Percentiles rank a stretch among this genome's conserved stretches.
Evolutionary conservation across 2,797 vertebrate species (phyloP).

Genomic region (Cyclura pinguis): DNA sequence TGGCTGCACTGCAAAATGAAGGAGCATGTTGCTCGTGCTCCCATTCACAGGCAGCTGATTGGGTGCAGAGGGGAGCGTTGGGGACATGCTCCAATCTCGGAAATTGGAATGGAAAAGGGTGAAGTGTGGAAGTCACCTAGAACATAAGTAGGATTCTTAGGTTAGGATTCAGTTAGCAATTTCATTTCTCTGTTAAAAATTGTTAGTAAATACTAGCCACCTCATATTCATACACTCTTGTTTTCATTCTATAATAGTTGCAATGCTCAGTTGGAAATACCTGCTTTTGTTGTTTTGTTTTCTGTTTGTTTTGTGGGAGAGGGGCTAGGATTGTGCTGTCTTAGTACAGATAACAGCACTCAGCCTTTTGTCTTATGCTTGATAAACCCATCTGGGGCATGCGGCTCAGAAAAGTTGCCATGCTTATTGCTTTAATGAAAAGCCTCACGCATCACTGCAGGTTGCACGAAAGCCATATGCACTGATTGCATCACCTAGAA

Average conservation of each 20-base stretch:
- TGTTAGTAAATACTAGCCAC: too few relatives aligned
- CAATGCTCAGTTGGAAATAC: too few relatives aligned
- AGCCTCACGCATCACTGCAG: constrained; percentile 49
- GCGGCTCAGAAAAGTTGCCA: constrained; percentile 23
- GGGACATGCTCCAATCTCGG: too few relatives aligned
- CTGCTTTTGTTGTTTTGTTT: neutral
- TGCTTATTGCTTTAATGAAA: constrained; percentile 34
- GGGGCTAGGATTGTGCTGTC: neutral
- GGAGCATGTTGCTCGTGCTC: too few relatives aligned
- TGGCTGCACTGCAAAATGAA: too few relatives aligned
- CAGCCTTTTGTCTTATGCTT: constrained; percentile 39
- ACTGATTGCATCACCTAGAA: neutral
- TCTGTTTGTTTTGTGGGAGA: neutral
- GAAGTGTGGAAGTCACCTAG: neutral
- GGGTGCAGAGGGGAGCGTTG: too few relatives aligned
- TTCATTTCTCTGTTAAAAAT: neutral
- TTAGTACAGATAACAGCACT: constrained; percentile 13
- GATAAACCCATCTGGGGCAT: constrained; percentile 38
- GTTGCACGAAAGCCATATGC: constrained; percentile 23
- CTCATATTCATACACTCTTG: too few relatives aligned
- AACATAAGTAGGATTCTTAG: neutral
- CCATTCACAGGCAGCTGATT: too few relatives aligned
- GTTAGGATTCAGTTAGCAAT: constrained; percentile 4
- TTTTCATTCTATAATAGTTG: too few relatives aligned
- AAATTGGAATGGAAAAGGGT: too few relatives aligned